Evolutionary conservation across 2,113 vertebrate species (phyloP).

Genomic region (Pelodiscus sinensis): DNA sequence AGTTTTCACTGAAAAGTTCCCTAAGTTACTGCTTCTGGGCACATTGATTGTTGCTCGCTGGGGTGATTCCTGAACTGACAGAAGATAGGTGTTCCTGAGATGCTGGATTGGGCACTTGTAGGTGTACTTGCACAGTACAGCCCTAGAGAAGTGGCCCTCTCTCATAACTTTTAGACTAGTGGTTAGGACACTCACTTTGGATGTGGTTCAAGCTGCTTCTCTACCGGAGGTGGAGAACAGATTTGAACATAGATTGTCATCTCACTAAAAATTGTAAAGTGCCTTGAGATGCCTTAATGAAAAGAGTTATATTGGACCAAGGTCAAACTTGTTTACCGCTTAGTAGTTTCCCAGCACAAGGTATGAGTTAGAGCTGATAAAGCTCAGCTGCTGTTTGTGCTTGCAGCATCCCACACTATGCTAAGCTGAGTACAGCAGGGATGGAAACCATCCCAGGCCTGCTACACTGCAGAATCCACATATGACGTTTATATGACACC

Average conservation of each 20-base stretch:
- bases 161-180: background rate
- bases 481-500: too few species aligned
- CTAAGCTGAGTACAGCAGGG: too few species aligned
- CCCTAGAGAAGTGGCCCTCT: background rate
- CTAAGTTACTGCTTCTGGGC: background rate
- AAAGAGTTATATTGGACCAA: background rate
- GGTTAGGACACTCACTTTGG: background rate
- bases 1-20: background rate
- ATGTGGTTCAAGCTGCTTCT: background rate
- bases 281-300: background rate
- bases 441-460: too few species aligned
- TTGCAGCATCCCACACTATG: too few species aligned
- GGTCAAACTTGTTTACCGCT: too few species aligned
- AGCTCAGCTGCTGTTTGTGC: too few species aligned
- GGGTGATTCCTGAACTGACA: background rate
- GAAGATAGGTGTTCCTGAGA: background rate
- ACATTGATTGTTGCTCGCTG: background rate
- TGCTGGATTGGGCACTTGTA: background rate
- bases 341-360: too few species aligned
- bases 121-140: background rate
- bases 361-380: too few species aligned
- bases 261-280: background rate
- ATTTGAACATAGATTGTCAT: background rate
- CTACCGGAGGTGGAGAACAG: background rate
- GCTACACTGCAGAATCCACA: too few species aligned